Conservation (phyloP, 2,113 vertebrate genomes). For the Aramus guarauna region DNA sequence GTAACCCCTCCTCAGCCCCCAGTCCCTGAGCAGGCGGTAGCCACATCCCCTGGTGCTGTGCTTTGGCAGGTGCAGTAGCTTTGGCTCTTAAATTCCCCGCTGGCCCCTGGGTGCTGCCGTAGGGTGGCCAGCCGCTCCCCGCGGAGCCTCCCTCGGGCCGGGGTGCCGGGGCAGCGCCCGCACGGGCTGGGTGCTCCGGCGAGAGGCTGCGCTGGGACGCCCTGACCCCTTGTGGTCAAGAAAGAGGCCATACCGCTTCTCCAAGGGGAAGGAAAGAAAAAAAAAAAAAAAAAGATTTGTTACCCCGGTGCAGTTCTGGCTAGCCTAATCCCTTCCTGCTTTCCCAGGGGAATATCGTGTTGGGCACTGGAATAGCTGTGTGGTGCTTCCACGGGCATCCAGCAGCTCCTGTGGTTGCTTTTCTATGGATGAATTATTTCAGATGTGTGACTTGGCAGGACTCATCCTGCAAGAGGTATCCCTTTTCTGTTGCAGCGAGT, state of each 20-base stretch:
- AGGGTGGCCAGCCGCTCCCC: too few relatives aligned
- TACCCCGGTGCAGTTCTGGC: neutral
- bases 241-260: neutral
- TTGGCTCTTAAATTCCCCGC: rapidly evolving
- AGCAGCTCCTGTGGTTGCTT: neutral
- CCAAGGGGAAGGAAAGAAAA: rapidly evolving
- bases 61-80: too few relatives aligned
- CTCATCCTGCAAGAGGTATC: neutral
- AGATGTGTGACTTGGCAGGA: neutral
- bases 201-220: neutral
- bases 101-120: rapidly evolving
- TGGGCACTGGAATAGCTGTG: neutral
- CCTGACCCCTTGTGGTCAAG: slow-evolving; percentile 2
- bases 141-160: too few relatives aligned
- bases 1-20: too few relatives aligned
- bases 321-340: neutral
- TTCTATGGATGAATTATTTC: neutral
- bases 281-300: neutral
- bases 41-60: too few relatives aligned
- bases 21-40: too few relatives aligned
- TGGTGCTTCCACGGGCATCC: neutral
- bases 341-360: neutral
- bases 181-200: neutral
- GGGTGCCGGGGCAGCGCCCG: neutral
- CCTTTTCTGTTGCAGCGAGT: neutral